Percentiles rank a stretch among this genome's conserved stretches.
phyloP scores from a whole-genome alignment of 35 echinoderm and acorn worm genomes.

The Nesometra sesokonis region DNA sequence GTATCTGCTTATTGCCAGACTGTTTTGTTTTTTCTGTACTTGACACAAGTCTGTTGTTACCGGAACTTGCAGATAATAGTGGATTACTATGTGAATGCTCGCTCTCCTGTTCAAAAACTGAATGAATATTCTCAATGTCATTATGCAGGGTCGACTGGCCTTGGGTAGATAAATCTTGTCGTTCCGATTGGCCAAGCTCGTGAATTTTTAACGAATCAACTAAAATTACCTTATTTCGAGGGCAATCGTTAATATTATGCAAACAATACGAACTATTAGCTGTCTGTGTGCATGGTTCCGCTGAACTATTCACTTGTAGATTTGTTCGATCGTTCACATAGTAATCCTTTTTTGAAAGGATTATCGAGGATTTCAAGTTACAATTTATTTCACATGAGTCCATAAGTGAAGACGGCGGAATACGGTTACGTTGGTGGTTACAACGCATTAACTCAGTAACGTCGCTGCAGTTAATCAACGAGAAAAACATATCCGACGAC shows the following conservation, averaged over 20 bases:
- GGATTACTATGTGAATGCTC: not conserved
- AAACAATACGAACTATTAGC: not conserved
- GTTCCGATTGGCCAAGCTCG: not conserved
- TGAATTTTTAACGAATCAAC: not conserved
- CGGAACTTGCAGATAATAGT: not conserved
- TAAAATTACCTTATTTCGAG: not conserved
- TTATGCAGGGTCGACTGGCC: not conserved
- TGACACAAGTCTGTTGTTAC: not conserved
- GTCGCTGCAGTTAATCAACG: not conserved
- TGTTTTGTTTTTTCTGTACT: not conserved
- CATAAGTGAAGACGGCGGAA: too few relatives aligned
- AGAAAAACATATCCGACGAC: not conserved
- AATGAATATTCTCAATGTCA: not conserved
- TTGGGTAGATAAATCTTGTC: not conserved
- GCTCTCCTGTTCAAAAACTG: not conserved
- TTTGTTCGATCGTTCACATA: too few relatives aligned
- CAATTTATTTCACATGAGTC: too few relatives aligned
- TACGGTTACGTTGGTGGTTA: too few relatives aligned
- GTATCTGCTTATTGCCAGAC: not conserved
- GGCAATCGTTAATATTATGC: not conserved
- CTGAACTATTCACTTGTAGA: too few relatives aligned
- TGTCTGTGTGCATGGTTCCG: too few relatives aligned
- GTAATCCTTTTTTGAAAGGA: too few relatives aligned
- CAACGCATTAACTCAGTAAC: too few relatives aligned
- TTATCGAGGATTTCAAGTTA: too few relatives aligned